These are phyloP conservation scores for Drosophila engyochracea DNA, from an alignment of 2,888 invertebrate species.

Conservation along the genomic window DNA sequence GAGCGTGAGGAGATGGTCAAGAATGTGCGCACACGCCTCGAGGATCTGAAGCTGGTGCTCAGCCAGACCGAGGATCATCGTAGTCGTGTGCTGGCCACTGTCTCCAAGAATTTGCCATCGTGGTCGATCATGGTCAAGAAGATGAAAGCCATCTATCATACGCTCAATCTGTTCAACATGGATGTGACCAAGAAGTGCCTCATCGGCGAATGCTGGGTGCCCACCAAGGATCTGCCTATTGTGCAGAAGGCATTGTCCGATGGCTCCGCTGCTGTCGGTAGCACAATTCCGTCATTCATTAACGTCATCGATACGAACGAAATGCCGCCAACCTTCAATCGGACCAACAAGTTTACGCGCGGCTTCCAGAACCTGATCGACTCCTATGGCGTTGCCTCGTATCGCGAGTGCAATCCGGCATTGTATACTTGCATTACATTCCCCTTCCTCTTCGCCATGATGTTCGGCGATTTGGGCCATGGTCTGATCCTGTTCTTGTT, in stretches of 20 bases:
- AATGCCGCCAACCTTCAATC: slow-evolving; percentile 96
- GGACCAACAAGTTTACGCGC: slow-evolving; percentile 96
- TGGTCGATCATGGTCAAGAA: slow-evolving; percentile 95
- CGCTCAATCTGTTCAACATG: slow-evolving; percentile 96
- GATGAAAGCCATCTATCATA: slow-evolving; percentile 97
- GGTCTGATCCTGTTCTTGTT: slow-evolving; percentile 93
- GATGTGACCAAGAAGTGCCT: slow-evolving; percentile 96
- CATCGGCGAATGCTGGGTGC: slow-evolving; percentile 96
- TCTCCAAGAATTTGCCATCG: slow-evolving; percentile 93
- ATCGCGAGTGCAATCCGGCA: slow-evolving; percentile 96
- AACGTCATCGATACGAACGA: slow-evolving; percentile 94
- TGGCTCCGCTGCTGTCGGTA: slow-evolving; percentile 94
- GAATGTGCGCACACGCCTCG: slow-evolving; percentile 93
- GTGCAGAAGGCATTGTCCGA: slow-evolving; percentile 93
- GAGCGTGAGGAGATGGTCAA: slow-evolving; percentile 94
- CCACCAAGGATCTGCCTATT: slow-evolving; percentile 89
- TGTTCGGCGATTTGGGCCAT: slow-evolving; percentile 98
- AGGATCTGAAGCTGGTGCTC: slow-evolving; percentile 92
- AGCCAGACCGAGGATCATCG: slow-evolving; percentile 95
- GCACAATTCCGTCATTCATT: slow-evolving; percentile 96
- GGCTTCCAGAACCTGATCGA: slow-evolving; percentile 98
- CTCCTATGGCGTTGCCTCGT: slow-evolving; percentile 97
- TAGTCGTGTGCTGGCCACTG: slow-evolving; percentile 92
- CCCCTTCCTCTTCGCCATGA: slow-evolving; percentile 97
- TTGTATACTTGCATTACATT: slow-evolving; percentile 96